Evolutionary conservation across 2,888 invertebrate genomes (phyloP), one percentile per base, ranked within the genome.

Genomic region (Candidula unifasciata): DNA sequence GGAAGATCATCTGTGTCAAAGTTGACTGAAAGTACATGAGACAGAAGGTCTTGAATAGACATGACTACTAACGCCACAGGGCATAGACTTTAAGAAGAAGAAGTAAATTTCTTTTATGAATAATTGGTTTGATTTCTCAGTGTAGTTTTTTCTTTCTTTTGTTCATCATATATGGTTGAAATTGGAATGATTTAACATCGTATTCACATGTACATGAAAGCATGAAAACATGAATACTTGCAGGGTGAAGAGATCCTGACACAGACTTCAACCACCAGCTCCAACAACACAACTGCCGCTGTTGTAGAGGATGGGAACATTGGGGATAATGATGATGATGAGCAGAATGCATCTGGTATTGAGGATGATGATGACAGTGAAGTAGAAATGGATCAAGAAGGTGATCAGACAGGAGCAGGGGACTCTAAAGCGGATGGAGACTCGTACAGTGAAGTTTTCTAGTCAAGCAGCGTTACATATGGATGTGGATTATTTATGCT

Each of bases 361-460:
- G 82, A 82, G 33, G 68, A 66, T 64, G 80, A 68, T 68, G 80
- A 84, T 10, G 83, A 84, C 44, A 80, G 84, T 66, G 84, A 83
- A 30, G 79, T 83, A 18, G 83, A 83, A 30, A 33, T 83, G 44
- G 73, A 77, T 10, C 69, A 79, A 30, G 60, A 18, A 37, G 73
- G 73, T 57, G 79, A 71, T 33, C 33, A 71, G 30, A 44, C 54
- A 60, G 60, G 60, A 60, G 73, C 30, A 60, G 81, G 73, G 24
- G 81, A 73, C 33, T 66, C 83, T 13, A 71, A 52, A 37, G 54
- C 54, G n/a, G 78, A 10, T 44, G 73, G 66, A 33, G 83, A 60
- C 30, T 83, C 83, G 30, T 83, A 83, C 79, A 83, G 83, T 78
- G 83, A 83, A 83, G 54, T 83, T 13, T 83, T 83, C 54, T 83